Percentiles rank a stretch among this genome's conserved stretches.
Conservation (phyloP, 2,113 vertebrate species). For the Todiramphus chloris region DNA sequence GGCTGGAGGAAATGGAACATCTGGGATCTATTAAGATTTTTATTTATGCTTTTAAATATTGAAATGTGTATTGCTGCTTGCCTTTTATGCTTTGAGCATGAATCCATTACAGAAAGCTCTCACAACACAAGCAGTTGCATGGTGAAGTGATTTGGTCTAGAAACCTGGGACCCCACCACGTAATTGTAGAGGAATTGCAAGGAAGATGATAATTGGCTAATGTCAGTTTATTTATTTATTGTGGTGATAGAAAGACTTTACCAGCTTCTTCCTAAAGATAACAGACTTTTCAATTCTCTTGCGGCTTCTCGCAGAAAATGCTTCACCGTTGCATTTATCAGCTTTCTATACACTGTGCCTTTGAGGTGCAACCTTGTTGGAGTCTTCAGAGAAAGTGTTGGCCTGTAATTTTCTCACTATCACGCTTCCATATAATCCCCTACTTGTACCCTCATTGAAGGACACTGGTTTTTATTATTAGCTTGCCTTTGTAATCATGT, state of each 20-base stretch:
- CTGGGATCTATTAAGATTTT: slow-evolving; percentile 58
- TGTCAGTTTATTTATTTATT: neutral
- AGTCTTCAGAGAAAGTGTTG: neutral
- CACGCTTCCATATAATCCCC: neutral
- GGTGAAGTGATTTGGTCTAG: neutral
- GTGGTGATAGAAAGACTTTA: neutral
- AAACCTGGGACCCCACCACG: neutral
- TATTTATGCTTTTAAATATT: slow-evolving; percentile 63
- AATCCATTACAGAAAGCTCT: slow-evolving; percentile 24
- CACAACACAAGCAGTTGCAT: neutral
- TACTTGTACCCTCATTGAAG: neutral
- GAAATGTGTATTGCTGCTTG: slow-evolving; percentile 8
- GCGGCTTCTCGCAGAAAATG: neutral
- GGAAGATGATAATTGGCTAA: fast-evolving
- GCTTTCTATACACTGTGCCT: neutral
- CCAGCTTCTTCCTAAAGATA: neutral
- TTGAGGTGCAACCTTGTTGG: neutral
- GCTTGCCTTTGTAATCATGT: neutral
- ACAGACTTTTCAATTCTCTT: neutral
- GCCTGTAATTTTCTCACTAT: neutral
- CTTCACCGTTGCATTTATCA: neutral
- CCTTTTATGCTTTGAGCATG: neutral
- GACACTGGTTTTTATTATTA: neutral
- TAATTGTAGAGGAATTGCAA: neutral
- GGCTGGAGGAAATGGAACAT: slow-evolving; percentile 51